Percentiles rank a stretch among this genome's conserved stretches.
These are phyloP conservation scores for Nephrotoma guestfalica DNA, from an alignment of 2,888 invertebrate species.

Conservation along the genomic window DNA sequence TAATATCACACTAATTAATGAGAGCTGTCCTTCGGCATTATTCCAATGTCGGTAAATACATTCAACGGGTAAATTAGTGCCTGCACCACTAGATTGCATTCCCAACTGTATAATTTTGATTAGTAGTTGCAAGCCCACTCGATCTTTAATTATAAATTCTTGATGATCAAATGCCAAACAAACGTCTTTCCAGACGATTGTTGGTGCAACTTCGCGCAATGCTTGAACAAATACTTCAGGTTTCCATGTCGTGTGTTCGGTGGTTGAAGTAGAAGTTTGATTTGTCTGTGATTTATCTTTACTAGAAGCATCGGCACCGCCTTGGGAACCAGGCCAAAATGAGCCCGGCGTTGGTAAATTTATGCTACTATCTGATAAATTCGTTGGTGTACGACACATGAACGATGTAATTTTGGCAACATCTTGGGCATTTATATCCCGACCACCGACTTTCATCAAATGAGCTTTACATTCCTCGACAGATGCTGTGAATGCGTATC, in stretches of 20 bases:
- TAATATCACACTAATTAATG: slow-evolving; percentile 70
- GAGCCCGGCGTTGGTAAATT: slow-evolving; percentile 51
- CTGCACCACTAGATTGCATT: slow-evolving; percentile 58
- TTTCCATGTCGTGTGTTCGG: slow-evolving; percentile 51
- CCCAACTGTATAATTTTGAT: slow-evolving; percentile 72
- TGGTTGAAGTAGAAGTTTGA: slow-evolving; percentile 8
- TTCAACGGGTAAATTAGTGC: slow-evolving; percentile 72
- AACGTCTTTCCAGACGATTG: slow-evolving; percentile 85
- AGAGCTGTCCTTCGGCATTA: slow-evolving; percentile 84
- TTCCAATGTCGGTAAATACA: slow-evolving; percentile 85
- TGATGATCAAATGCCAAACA: slow-evolving; percentile 81
- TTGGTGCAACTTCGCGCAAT: slow-evolving; percentile 76
- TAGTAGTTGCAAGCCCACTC: slow-evolving; percentile 68
- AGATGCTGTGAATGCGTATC: slow-evolving; percentile 74
- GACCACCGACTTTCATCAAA: slow-evolving; percentile 63
- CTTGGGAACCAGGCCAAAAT: slow-evolving; percentile 37
- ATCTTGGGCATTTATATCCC: slow-evolving; percentile 68
- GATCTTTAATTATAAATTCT: slow-evolving; percentile 77
- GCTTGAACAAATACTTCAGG: slow-evolving; percentile 85
- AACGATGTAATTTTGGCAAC: slow-evolving; percentile 75
- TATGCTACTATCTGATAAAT: slow-evolving; percentile 49
- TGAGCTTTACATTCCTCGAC: slow-evolving; percentile 79
- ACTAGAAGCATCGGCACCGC: slow-evolving; percentile 19
- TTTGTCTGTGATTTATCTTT: slow-evolving; percentile 17
- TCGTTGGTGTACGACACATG: slow-evolving; percentile 69